Evolutionary conservation across 2,888 invertebrate species (phyloP), one percentile per base, ranked within the genome.

Genomic region (Hydroisotoma schaefferi): DNA sequence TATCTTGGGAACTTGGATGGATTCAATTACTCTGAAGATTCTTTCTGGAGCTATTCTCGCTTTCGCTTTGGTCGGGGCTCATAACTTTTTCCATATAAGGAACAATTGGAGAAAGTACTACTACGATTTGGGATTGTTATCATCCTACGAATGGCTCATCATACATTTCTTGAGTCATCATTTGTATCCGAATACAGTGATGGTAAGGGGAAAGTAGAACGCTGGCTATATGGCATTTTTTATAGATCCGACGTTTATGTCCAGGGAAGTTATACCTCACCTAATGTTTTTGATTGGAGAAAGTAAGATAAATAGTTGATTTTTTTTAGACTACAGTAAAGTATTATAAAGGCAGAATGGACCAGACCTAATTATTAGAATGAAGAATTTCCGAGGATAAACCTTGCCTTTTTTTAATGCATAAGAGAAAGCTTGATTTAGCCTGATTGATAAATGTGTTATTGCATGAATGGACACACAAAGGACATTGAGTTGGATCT

Each of bases 91-190:
- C 55, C 75, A 75, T 51, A 61, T 72, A 44, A 57, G 58, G 20
- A 67, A 74, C 51, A 73, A 73, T 59, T 74, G 71, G 69, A 53
- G 75, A 18, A 73, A 71, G 68, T 73, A 68, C 61, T 68, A 67
- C 48, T 72, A 70, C 44, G 74, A 74, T 58, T 33, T 75, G 48
- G 53, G 62, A 5, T 38, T 70, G 10, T 38, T 71, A 18, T 71
- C 73, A 0, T 72, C 73, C 0, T 64, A 68, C 23, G 74, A 75
- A 26, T 75, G 73, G 73, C 60, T 73, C 8, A 65, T 74, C 15
- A 70, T 67, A 5, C 75, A 75, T 56, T 69, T 63, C n/a, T 51
- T 75, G 6, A 73, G 73, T 46, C 75, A 75, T 58, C 75, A 75
- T 43, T 28, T 73, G 28, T 74, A 59, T 61, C 67, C 75, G 3